Evolutionary conservation across 2,888 invertebrate species (phyloP).

Genomic region (Psylliodes chrysocephalus): DNA sequence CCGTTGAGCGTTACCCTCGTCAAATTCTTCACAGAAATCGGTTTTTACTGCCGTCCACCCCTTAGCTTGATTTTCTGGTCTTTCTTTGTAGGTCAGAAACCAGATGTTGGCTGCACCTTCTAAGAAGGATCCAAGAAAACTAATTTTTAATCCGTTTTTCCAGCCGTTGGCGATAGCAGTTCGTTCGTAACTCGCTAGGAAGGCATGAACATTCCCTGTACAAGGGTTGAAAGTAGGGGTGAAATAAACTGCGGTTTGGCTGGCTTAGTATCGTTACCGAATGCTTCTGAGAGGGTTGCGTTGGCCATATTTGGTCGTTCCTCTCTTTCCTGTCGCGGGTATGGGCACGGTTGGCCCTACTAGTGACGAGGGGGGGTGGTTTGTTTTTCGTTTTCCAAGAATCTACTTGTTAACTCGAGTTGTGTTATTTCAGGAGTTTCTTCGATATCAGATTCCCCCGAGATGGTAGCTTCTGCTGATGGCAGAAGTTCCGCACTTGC

Average conservation of each 20-base stretch:
- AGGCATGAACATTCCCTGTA: slow-evolving; percentile 1
- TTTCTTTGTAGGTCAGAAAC: slow-evolving; percentile 10
- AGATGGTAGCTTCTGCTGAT: no score
- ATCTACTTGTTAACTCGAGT: no score
- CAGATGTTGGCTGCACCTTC: slow-evolving; percentile 24
- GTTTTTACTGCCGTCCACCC: background rate
- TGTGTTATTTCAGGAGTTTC: no score
- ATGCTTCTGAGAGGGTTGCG: background rate
- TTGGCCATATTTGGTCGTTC: no score
- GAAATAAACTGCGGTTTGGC: slow-evolving; percentile 23
- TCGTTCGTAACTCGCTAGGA: slow-evolving; percentile 16
- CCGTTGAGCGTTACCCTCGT: slow-evolving; percentile 1
- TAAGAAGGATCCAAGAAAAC: slow-evolving; percentile 17
- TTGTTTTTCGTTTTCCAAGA: no score
- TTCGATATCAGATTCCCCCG: no score
- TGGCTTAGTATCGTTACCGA: background rate
- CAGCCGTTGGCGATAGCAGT: slow-evolving; percentile 19
- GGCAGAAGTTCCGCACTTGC: no score
- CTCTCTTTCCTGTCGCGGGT: no score
- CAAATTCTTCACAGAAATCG: no score
- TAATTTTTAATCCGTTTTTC: slow-evolving; percentile 22
- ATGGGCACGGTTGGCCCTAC: no score
- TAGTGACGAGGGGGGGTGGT: no score
- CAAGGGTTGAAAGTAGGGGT: slow-evolving; percentile 25
- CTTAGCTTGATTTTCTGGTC: background rate